These are phyloP conservation scores for Parthenolecanium corni DNA, from an alignment of 2,888 invertebrate genomes.

Conservation along the genomic window DNA sequence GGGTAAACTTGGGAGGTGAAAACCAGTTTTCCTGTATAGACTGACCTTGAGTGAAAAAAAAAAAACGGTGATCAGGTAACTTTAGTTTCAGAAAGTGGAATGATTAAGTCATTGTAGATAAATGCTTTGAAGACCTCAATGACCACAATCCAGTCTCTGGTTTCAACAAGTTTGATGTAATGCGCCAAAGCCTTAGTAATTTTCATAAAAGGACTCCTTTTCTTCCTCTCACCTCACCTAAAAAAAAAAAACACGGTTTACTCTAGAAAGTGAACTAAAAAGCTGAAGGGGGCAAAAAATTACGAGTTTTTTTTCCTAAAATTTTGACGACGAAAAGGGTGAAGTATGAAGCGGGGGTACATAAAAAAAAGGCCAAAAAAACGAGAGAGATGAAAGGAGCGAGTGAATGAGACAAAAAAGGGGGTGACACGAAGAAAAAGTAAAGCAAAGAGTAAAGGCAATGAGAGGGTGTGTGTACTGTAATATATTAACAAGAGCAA, in stretches of 20 bases:
- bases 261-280: background rate
- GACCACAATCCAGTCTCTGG: no score
- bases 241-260: background rate
- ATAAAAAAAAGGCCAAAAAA: background rate
- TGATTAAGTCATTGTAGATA: no score
- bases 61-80: no score
- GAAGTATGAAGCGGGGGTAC: background rate
- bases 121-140: no score
- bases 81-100: no score
- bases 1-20: no score
- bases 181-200: no score
- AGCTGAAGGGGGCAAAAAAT: background rate
- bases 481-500: constrained; percentile 19
- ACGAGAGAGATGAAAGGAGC: background rate
- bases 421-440: background rate
- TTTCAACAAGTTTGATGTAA: constrained; percentile 1
- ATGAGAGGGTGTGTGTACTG: background rate
- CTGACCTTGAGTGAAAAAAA: no score
- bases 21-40: no score
- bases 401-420: background rate
- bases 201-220: background rate
- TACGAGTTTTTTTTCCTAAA: constrained; percentile 3
- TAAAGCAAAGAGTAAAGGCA: no score
- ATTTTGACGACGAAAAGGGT: background rate
- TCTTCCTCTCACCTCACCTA: background rate